Conservation (phyloP, 2,113 vertebrate genomes). For the Raja brachyura region DNA sequence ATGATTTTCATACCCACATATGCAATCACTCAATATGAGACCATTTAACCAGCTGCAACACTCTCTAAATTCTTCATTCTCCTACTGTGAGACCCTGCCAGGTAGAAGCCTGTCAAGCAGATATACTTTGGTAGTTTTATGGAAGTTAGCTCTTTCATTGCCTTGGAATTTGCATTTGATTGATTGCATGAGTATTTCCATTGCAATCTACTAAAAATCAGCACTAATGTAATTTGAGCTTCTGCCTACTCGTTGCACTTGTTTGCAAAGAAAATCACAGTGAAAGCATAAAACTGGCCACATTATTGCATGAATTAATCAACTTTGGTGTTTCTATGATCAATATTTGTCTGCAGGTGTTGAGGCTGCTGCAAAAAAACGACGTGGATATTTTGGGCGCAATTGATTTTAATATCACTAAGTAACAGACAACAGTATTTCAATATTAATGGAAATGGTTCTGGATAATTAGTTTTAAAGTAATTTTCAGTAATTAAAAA, state of each 20-base stretch:
- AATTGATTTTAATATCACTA: neutral
- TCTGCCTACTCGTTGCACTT: neutral
- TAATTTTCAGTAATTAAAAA: neutral
- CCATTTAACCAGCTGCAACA: neutral
- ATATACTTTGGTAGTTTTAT: neutral
- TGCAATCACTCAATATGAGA: neutral
- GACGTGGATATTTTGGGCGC: neutral
- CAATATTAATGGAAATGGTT: neutral
- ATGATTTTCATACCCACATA: neutral
- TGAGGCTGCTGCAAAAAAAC: neutral
- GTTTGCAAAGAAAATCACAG: neutral
- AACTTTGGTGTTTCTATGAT: neutral
- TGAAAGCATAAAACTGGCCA: neutral
- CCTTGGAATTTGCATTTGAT: neutral
- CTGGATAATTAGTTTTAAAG: neutral
- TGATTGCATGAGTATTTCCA: neutral
- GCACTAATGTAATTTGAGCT: too few species aligned
- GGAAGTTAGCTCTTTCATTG: neutral
- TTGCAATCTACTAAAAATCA: neutral
- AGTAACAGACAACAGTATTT: neutral
- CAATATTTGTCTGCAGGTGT: neutral
- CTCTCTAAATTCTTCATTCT: neutral
- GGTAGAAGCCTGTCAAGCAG: neutral
- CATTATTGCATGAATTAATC: neutral
- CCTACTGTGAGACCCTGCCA: neutral